These are phyloP conservation scores for Caenorhabditis sp. DNA, from an alignment of 2,888 invertebrate genomes.

Conservation along the genomic window DNA sequence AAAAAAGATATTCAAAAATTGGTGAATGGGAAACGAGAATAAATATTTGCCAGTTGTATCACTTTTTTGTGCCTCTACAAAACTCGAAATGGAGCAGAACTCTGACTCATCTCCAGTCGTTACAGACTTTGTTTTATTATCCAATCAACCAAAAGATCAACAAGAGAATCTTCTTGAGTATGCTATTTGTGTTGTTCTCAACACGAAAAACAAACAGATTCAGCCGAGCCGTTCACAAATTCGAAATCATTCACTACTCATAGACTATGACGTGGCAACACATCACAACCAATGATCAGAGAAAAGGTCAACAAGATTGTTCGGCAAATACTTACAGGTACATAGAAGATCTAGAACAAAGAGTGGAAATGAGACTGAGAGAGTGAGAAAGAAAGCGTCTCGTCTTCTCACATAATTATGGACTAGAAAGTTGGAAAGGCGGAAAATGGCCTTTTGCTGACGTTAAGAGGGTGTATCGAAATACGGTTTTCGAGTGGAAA, in stretches of 20 bases:
- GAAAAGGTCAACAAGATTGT: conserved; percentile 33
- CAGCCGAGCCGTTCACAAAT: no score
- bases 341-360: no score
- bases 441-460: no score
- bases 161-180: conserved; percentile 7
- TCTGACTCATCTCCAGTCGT: no score
- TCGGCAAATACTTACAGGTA: conserved; percentile 28
- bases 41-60: no score
- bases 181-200: conserved; percentile 19
- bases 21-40: neutral
- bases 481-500: conserved; percentile 45
- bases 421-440: conserved; percentile 12
- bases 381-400: neutral
- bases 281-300: neutral
- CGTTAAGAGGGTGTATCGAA: conserved; percentile 20
- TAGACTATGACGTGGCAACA: conserved; percentile 17
- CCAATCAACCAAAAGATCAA: conserved; percentile 45
- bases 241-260: no score
- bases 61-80: no score
- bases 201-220: conserved; percentile 42
- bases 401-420: conserved; percentile 24
- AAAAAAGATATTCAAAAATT: neutral
- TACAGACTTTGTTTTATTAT: no score
- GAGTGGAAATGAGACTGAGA: no score
- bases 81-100: no score